phyloP scores from a whole-genome alignment of 2,797 vertebrate species.

The Ctenopoma multispine region DNA sequence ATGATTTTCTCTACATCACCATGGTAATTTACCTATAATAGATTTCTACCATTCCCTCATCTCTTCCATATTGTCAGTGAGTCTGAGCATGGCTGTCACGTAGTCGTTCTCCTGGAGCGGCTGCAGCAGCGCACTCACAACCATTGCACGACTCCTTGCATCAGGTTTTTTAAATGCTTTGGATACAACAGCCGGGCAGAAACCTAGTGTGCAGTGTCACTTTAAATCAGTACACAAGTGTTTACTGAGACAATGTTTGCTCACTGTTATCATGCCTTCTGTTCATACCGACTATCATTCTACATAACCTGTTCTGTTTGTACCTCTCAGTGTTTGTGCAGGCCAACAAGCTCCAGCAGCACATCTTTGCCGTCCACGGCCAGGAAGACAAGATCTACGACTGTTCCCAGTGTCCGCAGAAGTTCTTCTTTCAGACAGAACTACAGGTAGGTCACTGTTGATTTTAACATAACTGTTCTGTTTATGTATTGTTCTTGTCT shows the following conservation, averaged over 20 bases:
- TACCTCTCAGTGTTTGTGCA: conserved; percentile 91
- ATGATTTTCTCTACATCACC: too few species aligned
- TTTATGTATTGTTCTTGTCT: not conserved
- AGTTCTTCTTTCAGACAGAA: conserved; percentile 99
- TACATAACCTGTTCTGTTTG: not conserved
- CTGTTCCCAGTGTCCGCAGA: conserved; percentile 98
- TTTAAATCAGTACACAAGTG: not conserved
- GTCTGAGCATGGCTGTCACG: too few species aligned
- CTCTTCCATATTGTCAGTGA: too few species aligned
- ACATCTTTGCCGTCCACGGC: conserved; percentile 97
- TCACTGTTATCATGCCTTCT: not conserved
- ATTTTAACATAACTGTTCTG: not conserved
- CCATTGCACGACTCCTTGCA: too few species aligned
- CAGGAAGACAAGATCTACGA: conserved; percentile 99
- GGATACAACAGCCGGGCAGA: not conserved
- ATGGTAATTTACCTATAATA: too few species aligned
- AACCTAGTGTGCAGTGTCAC: not conserved
- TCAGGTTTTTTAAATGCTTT: too few species aligned
- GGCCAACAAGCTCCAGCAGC: conserved; percentile 98
- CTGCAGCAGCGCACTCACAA: too few species aligned
- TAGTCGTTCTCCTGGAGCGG: too few species aligned
- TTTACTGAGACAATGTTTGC: not conserved
- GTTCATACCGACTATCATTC: not conserved
- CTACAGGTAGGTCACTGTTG: conserved; percentile 90
- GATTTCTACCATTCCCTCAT: too few species aligned